Evolutionary conservation across 2,888 invertebrate genomes (phyloP).

Genomic region (Pristionchus arcanus): DNA sequence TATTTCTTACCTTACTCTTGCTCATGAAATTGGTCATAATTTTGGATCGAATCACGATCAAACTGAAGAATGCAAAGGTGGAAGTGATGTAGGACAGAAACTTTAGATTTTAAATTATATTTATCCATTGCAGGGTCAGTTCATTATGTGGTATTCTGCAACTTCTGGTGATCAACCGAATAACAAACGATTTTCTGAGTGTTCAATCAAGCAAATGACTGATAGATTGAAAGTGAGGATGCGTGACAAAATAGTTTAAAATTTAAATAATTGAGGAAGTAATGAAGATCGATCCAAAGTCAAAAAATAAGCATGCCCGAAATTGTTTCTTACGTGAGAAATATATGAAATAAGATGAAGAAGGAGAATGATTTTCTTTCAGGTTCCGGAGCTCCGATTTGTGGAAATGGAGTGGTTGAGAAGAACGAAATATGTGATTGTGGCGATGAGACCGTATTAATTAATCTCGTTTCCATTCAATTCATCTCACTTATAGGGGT

Average conservation of each 20-base stretch:
- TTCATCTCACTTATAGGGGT: not conserved
- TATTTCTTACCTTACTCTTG: constrained; percentile 96
- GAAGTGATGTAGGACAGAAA: not conserved
- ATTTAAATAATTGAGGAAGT: not conserved
- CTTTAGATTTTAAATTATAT: no score
- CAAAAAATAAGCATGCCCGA: not conserved
- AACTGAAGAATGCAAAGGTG: constrained; percentile 62
- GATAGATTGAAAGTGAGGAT: constrained; percentile 73
- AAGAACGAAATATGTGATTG: constrained; percentile 98
- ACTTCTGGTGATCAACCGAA: constrained; percentile 98
- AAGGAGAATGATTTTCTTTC: constrained; percentile 67
- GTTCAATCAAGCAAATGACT: constrained; percentile 89
- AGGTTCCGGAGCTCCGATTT: constrained; percentile 96
- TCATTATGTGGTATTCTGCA: constrained; percentile 97
- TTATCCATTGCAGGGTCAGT: constrained; percentile 89
- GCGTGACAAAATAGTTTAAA: not conserved
- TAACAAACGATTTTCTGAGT: constrained; percentile 96
- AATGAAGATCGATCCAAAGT: not conserved
- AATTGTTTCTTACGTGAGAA: constrained; percentile 30
- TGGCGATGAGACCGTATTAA: constrained; percentile 82
- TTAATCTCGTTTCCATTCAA: not conserved
- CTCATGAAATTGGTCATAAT: constrained; percentile 99
- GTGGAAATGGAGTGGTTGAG: constrained; percentile 98
- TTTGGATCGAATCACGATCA: constrained; percentile 90
- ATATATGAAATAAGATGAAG: no score